Evolutionary conservation across 2,797 vertebrate species (phyloP), one percentile per base, ranked within the genome.

Genomic region (Spondyliosoma cantharus): DNA sequence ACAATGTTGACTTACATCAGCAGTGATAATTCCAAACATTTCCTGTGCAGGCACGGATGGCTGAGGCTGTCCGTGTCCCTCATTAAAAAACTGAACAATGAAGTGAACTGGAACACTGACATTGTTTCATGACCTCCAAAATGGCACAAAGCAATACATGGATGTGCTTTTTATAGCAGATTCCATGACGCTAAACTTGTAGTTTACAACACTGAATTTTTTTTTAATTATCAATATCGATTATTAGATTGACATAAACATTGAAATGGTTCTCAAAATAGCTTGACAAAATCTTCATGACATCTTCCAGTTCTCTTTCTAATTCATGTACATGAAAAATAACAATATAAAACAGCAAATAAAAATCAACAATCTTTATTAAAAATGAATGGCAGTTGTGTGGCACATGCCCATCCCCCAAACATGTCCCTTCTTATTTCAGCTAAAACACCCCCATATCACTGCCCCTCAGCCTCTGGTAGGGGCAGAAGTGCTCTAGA

Each of bases 401-500:
- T 20, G 48, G 29, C 59, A 42, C 15, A 43, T 27, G 29, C 62
- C 45, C 15, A 43, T 27, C 8, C 20, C 7, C 13, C 14, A 27
- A 27, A 12, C 0, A 29, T 17, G 48, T 52, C 46, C 11, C 13
- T 43, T 19, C 20, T 52, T 63, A 43, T 64, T 72, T 59, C 1
- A 74, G 20, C 20, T 29, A 42, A 81, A 78, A 15, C 9, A 20
- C 2, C 13, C 37, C 5, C 17, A 17, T 37, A 68, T 90, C 82
- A 92, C 42, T 89, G 86, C n/a, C 87, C 88, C 48, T 93, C 93
- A 50, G 86, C 80, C 77, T 93, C 92, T 67, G 92, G 86, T 76
- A 93, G 76, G 29, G 92, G 71, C 66, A 91, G 75, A 57, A 92
- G 89, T 0, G 90, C 83, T 80, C 89, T 89, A n/a, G 92, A 93